Conservation (phyloP, 1,140 invertebrate species). For the Drosophila obscura region DNA sequence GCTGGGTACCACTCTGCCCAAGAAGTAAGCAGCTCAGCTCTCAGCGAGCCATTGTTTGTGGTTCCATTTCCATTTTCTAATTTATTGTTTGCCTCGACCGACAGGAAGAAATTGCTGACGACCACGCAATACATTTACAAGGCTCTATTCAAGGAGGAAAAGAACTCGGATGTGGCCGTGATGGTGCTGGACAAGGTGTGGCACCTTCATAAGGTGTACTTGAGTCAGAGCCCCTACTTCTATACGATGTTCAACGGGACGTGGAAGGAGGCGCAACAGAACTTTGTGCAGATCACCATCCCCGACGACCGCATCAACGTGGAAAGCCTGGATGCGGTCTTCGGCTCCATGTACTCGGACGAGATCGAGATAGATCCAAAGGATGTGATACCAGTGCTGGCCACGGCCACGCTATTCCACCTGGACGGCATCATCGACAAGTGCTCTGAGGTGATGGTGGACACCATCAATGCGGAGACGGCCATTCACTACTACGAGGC, state of each 20-base stretch:
- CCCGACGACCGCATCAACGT: conserved; percentile 90
- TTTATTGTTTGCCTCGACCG: conserved; percentile 22
- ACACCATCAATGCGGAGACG: conserved; percentile 89
- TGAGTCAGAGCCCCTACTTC: conserved; percentile 93
- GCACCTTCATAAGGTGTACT: conserved; percentile 91
- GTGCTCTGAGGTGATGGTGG: conserved; percentile 90
- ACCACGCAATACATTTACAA: conserved; percentile 92
- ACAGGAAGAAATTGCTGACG: conserved; percentile 88
- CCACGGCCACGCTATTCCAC: conserved; percentile 91
- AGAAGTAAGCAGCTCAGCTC: conserved; percentile 58
- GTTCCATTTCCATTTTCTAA: not conserved
- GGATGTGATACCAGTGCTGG: conserved; percentile 89
- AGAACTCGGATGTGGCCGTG: conserved; percentile 91
- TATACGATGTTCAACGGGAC: conserved; percentile 93
- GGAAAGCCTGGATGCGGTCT: conserved; percentile 88
- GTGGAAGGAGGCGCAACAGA: conserved; percentile 90
- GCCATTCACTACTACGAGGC: conserved; percentile 89
- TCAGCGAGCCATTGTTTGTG: too few relatives aligned
- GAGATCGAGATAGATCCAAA: conserved; percentile 90
- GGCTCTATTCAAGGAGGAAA: conserved; percentile 90
- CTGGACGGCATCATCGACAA: conserved; percentile 91
- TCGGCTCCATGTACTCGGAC: conserved; percentile 92
- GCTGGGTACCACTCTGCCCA: conserved; percentile 55
- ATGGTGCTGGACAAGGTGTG: conserved; percentile 89
- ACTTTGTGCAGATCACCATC: conserved; percentile 89